These are phyloP conservation scores for Spheniscus humboldti DNA, from an alignment of 2,797 vertebrate species.

Conservation along the genomic window DNA sequence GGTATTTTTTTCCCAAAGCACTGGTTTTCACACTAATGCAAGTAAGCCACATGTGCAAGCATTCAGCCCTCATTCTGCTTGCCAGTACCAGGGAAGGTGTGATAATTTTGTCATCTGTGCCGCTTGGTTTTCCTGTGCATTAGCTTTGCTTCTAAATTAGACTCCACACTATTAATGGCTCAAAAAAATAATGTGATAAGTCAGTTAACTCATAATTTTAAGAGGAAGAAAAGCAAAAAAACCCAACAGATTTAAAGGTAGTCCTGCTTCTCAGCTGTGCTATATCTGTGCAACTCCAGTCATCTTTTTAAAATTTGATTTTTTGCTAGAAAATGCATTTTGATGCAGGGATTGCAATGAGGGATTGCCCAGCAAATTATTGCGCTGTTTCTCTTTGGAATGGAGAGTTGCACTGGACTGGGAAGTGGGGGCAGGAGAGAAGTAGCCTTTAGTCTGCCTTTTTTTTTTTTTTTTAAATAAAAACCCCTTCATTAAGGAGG, in stretches of 20 bases:
- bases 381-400: not conserved
- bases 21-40: constrained; percentile 40
- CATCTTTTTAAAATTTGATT: not conserved
- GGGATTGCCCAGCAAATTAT: not conserved
- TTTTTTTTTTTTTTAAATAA: not conserved
- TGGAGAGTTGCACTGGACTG: not conserved
- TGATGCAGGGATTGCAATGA: not conserved
- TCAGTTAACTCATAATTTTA: not conserved
- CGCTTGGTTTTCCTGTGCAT: not conserved
- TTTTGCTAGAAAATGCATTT: not conserved
- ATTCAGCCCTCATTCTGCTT: constrained; percentile 54
- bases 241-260: not conserved
- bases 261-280: not conserved
- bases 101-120: constrained; percentile 74
- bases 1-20: not conserved
- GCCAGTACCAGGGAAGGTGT: constrained; percentile 70
- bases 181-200: not conserved
- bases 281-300: not conserved
- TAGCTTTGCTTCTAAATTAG: constrained; percentile 34
- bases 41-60: constrained; percentile 66
- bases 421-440: not conserved
- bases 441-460: not conserved
- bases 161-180: not conserved
- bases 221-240: not conserved
- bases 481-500: not conserved